Base-by-base conservation (phyloP, 2,113 vertebrate species). In the Pterocles orientalis region DNA sequence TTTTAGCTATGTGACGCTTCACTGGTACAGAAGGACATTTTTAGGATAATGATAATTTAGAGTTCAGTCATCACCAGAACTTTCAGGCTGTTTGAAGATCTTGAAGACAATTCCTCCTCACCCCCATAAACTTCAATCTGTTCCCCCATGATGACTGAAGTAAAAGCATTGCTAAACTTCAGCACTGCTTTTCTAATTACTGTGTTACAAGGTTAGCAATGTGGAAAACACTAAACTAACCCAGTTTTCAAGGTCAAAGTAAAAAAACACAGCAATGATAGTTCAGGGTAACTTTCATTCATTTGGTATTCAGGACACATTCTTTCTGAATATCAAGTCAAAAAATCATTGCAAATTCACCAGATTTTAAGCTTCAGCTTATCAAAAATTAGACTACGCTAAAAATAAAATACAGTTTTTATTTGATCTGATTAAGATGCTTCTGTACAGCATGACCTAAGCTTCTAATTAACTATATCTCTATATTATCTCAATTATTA, bases 281-380 rank as follows among this genome's bases (percentile, higher is more conserved):
- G 76, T 82, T 53, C 70, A 41, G 64, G 76, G 58, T 34, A 89
- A 82, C 61, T 94, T 94, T 65, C 36, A 80, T 50, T 76, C n/a
- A 75, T 82, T 94, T 93, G 39, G 45, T 91, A 94, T 96, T 88
- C 83, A 91, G 58, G 53, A 73, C 1, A 0, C 86, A 82, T 76
- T 69, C 62, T 92, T 76, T 91, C 88, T 89, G 86, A 94, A 70
- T 91, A 95, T 91, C 92, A 94, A 87, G 89, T 89, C 86, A 82
- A 36, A 85, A 90, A 95, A 94, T 95, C 92, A 58, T 48, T 95
- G 95, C 83, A 23, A 92, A 91, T 94, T 93, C 81, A 94, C 94
- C 92, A 91, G 91, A 94, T 96, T 94, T 95, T 80, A 94, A 82
- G 83, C 62, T 93, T 75, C 48, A 91, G 36, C 82, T 94, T 66